Evolutionary conservation across 2,797 vertebrate species (phyloP).

Genomic region (Phoeniculus purpureus): DNA sequence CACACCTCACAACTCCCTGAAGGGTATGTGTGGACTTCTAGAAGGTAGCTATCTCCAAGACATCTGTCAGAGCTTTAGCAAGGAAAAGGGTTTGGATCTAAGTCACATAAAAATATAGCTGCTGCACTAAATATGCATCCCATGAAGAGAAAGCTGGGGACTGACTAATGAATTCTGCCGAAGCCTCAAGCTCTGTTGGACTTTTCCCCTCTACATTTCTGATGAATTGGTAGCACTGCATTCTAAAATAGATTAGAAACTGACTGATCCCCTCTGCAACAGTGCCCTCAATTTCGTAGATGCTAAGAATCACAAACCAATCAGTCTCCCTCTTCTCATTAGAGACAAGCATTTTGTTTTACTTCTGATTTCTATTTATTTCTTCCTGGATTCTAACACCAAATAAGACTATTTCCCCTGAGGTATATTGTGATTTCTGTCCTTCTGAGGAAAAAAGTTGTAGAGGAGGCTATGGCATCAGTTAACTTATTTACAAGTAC

Average conservation of each 20-base stretch:
- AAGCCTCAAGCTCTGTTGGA: slow-evolving; percentile 19
- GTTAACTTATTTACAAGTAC: slow-evolving; percentile 73
- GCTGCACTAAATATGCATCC: slow-evolving; percentile 15
- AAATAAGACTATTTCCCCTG: slow-evolving; percentile 44
- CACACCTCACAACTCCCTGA: not conserved
- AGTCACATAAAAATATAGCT: not conserved
- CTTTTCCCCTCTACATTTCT: slow-evolving; percentile 44
- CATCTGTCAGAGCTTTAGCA: not conserved
- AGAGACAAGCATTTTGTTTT: slow-evolving; percentile 56
- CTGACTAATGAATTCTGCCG: slow-evolving; percentile 54
- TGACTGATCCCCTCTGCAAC: slow-evolving; percentile 41
- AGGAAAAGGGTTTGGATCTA: not conserved
- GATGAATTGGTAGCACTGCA: slow-evolving; percentile 32
- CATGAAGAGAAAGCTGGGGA: slow-evolving; percentile 28
- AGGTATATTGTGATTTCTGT: slow-evolving; percentile 54
- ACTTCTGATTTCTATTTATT: slow-evolving; percentile 59
- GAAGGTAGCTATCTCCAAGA: not conserved
- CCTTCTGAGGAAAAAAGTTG: slow-evolving; percentile 39
- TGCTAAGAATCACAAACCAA: slow-evolving; percentile 48
- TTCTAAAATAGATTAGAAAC: slow-evolving; percentile 56
- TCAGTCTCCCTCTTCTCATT: slow-evolving; percentile 40
- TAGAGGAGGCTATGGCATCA: slow-evolving; percentile 23
- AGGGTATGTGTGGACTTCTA: not conserved
- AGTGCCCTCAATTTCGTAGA: slow-evolving; percentile 63
- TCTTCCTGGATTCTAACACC: slow-evolving; percentile 28